A percentile compares a stretch with the other conserved stretches of the same genome.
These are phyloP conservation scores for Lacerta bilineata DNA, from an alignment of 2,797 vertebrate species.

Conservation along the genomic window DNA sequence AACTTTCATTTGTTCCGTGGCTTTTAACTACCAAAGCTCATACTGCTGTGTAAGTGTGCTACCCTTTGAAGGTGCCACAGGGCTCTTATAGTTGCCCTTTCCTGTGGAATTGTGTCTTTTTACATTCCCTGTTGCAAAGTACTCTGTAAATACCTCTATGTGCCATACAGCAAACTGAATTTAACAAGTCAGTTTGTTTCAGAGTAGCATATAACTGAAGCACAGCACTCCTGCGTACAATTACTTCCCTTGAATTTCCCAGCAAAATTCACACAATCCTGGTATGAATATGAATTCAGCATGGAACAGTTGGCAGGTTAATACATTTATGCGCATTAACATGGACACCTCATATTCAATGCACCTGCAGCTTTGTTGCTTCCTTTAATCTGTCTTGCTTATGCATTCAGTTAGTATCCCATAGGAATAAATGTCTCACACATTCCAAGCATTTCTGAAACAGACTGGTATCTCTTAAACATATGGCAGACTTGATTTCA, in stretches of 20 bases:
- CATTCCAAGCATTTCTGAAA: constrained; percentile 17
- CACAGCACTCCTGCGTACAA: constrained; percentile 23
- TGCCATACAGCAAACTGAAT: constrained; percentile 52
- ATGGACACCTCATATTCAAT: constrained; percentile 58
- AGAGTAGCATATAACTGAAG: constrained; percentile 36
- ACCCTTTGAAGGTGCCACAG: not conserved
- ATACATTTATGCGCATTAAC: constrained; percentile 61
- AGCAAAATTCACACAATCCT: constrained; percentile 39
- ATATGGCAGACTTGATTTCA: constrained; percentile 35
- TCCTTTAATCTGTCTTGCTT: constrained; percentile 58
- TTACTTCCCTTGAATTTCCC: constrained; percentile 5
- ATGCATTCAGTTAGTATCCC: constrained; percentile 53
- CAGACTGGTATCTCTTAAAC: constrained; percentile 29
- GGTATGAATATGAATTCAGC: constrained; percentile 52
- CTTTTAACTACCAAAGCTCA: not conserved
- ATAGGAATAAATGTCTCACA: constrained; percentile 50
- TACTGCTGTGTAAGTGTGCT: not conserved
- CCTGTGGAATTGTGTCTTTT: not conserved
- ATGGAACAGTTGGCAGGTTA: constrained; percentile 58
- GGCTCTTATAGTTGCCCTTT: not conserved
- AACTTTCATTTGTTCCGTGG: too few species aligned
- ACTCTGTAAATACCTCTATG: not conserved
- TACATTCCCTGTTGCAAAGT: not conserved
- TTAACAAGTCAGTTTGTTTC: constrained; percentile 31
- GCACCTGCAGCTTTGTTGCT: constrained; percentile 67